Base-by-base conservation (phyloP, 1,140 invertebrate species). In the Drosophila ananassae region DNA sequence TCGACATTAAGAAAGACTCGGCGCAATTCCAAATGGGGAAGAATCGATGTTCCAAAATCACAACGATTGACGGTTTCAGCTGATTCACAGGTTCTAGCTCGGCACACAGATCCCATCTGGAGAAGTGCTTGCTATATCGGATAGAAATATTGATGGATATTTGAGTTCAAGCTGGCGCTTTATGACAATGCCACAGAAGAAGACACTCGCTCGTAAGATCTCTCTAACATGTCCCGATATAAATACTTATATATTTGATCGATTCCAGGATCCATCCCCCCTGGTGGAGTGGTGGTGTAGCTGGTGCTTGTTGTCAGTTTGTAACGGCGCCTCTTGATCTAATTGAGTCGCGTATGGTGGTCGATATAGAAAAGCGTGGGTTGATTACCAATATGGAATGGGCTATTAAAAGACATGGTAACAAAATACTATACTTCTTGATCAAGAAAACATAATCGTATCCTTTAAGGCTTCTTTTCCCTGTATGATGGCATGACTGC, bases 241-340 rank as follows among this genome's bases (percentile, higher is more conserved):
- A 30, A n/a, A 0, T 2, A 2, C 13, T 0, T 17, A n/a, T 12
- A 2, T 6, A n/a, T 9, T 17, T 3, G 9, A 4, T 37, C 1
- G 2, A 12, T 67, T 55, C 0, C 25, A 83, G 80, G 50, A 25
- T 62, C 10, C 1, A 9, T n/a, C 74, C 82, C 1, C 69, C 55
- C 2, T 85, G 81, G 82, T 85, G 82, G 82, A 58, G 58, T 34
- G 82, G 82, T 7, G 82, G 82, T 2, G 12, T 85, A n/a, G 51
- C 82, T 0, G 82, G 74, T 0, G 61, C 69, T 0, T 3, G 75
- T 0, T 44, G 60, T 3, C 74, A 78, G n/a, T 3, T 17, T 21
- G 1, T 59, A 3, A 77, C 76, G 1, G 46, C 69, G 8, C 82
- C 82, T 0, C 72, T 85, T 24, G 82, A 81, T 57, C 24, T 85